phyloP scores from a whole-genome alignment of 2,888 invertebrate genomes.

The Drosophila kuntzei region DNA sequence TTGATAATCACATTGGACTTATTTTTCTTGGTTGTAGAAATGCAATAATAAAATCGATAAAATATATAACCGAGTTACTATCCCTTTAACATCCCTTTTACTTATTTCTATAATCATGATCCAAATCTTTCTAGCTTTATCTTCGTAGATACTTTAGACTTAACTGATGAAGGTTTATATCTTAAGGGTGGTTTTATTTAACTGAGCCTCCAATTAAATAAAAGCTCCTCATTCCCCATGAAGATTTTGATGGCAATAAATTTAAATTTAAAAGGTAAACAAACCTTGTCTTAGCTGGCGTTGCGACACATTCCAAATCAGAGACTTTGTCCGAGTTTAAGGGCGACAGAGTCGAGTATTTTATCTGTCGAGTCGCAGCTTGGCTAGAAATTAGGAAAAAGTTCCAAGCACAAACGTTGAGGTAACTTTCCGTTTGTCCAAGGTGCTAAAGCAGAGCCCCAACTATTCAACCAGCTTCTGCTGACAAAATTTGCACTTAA shows the following conservation, averaged over 20 bases:
- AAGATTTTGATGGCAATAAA: conserved; percentile 64
- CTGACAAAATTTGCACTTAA: conserved; percentile 80
- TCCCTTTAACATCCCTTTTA: too few species aligned
- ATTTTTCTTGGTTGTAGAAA: too few species aligned
- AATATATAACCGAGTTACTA: too few species aligned
- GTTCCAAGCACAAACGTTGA: conserved; percentile 34
- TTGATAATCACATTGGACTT: too few species aligned
- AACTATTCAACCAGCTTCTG: conserved; percentile 56
- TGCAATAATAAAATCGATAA: too few species aligned
- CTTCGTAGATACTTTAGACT: conserved; percentile 15
- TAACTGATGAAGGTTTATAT: conserved; percentile 72
- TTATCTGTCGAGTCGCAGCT: conserved; percentile 69
- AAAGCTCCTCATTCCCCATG: conserved; percentile 19
- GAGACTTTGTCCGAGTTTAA: neutral
- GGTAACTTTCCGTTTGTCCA: conserved; percentile 21
- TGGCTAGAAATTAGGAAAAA: conserved; percentile 63
- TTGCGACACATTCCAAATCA: conserved; percentile 29
- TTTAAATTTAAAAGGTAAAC: conserved; percentile 79
- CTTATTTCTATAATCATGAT: neutral
- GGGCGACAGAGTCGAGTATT: conserved; percentile 36
- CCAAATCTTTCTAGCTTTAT: conserved; percentile 19
- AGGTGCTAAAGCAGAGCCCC: conserved; percentile 31
- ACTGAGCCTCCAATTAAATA: conserved; percentile 69
- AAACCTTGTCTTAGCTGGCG: conserved; percentile 36
- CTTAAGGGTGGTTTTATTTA: conserved; percentile 54